These are phyloP conservation scores for Sinonovacula constricta DNA, from an alignment of 1,140 invertebrate genomes.

Conservation along the genomic window DNA sequence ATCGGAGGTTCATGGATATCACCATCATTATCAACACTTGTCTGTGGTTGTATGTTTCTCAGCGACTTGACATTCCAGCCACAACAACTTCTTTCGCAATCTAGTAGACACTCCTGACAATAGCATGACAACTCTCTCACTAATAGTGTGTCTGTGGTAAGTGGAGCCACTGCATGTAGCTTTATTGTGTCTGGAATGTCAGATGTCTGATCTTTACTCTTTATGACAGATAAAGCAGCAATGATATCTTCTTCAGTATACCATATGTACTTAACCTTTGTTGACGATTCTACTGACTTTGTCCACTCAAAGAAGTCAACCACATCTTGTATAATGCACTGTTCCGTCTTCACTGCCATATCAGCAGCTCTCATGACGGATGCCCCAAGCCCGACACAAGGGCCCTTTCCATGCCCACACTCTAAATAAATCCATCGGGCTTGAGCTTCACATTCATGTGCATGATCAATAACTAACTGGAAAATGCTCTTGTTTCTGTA, in stretches of 20 bases:
- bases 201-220: no score
- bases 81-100: background rate
- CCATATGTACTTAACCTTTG: no score
- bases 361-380: constrained; percentile 38
- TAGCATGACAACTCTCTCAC: no score
- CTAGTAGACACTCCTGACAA: background rate
- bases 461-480: constrained; percentile 9
- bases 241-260: no score
- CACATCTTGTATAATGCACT: constrained; percentile 37
- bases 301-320: background rate
- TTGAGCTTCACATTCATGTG: background rate
- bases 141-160: no score
- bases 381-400: constrained; percentile 18
- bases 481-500: constrained; percentile 45
- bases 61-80: background rate
- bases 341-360: constrained; percentile 16
- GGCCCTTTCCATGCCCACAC: no score
- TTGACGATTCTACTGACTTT: background rate
- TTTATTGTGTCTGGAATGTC: no score
- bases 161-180: no score
- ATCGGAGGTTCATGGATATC: background rate
- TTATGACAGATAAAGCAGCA: no score
- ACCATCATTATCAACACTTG: background rate
- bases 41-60: background rate
- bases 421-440: constrained; percentile 48